Evolutionary conservation across 1,140 invertebrate genomes (phyloP).

Genomic region (Campodea augens): DNA sequence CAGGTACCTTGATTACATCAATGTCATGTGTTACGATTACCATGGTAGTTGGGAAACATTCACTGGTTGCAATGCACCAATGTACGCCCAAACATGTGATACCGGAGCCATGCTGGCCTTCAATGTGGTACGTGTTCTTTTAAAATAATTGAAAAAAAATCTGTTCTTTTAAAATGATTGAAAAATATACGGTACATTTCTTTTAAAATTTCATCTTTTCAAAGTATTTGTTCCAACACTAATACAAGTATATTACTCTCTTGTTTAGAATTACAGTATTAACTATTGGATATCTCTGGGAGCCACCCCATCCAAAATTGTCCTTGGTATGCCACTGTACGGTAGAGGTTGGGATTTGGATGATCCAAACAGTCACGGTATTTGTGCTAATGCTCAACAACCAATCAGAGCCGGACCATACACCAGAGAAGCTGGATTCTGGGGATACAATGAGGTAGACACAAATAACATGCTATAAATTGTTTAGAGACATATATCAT

Average conservation of each 20-base stretch:
- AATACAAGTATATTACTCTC: too few relatives aligned
- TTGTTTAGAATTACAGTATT: slow-evolving; percentile 15
- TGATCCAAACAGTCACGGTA: slow-evolving; percentile 22
- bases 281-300: slow-evolving; percentile 31
- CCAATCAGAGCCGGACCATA: slow-evolving; percentile 23
- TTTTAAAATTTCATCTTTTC: too few relatives aligned
- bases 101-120: slow-evolving; percentile 8
- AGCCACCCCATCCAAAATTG: slow-evolving; percentile 33
- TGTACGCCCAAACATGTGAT: slow-evolving; percentile 15
- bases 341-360: slow-evolving; percentile 40
- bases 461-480: background rate
- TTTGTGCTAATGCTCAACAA: slow-evolving; percentile 22
- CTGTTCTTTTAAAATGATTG: too few relatives aligned
- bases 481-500: background rate
- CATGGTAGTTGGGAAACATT: slow-evolving; percentile 23
- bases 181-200: too few relatives aligned
- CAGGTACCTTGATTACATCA: slow-evolving; percentile 19
- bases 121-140: slow-evolving; percentile 8
- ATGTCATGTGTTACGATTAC: slow-evolving; percentile 27
- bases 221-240: too few relatives aligned
- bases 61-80: slow-evolving; percentile 21
- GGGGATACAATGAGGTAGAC: slow-evolving; percentile 14
- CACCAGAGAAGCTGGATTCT: slow-evolving; percentile 24
- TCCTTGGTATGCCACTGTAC: slow-evolving; percentile 44
- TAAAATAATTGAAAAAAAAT: background rate